Conservation (phyloP, 2,113 vertebrate species). For the Ranitomeya variabilis region DNA sequence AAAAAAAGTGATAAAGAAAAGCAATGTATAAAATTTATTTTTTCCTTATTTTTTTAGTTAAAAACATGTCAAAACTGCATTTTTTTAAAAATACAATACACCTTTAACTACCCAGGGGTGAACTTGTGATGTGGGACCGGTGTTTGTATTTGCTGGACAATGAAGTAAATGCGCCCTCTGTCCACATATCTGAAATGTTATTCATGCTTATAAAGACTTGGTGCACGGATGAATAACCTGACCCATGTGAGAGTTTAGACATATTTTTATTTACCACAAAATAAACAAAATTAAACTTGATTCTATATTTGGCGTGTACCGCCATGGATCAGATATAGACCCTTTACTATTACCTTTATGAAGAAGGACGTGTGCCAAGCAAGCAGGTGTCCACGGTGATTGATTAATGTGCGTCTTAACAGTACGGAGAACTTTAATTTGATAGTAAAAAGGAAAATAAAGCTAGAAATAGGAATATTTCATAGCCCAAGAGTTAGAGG, state of each 20-base stretch:
- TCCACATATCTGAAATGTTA: background rate
- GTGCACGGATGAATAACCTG: background rate
- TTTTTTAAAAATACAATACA: background rate
- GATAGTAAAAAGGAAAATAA: background rate
- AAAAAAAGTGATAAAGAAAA: background rate
- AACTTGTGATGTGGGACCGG: background rate
- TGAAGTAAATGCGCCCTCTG: background rate
- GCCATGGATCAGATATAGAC: background rate
- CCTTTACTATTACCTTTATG: background rate
- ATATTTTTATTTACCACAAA: slow-evolving; percentile 35
- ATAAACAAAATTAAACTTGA: background rate
- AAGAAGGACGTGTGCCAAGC: background rate
- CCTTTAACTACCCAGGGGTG: background rate
- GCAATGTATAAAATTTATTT: background rate
- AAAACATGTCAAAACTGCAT: background rate
- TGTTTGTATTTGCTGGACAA: background rate
- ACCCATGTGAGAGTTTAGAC: background rate
- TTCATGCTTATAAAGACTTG: background rate
- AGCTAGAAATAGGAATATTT: background rate
- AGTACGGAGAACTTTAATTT: background rate
- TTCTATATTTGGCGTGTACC: background rate
- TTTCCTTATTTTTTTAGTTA: background rate
- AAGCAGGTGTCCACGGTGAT: background rate
- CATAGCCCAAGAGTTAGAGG: background rate
- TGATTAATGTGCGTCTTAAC: background rate